A percentile compares a stretch with the other conserved stretches of the same genome.
Evolutionary conservation across 2,113 vertebrate species (phyloP).

Genomic region (Percina caprodes): DNA sequence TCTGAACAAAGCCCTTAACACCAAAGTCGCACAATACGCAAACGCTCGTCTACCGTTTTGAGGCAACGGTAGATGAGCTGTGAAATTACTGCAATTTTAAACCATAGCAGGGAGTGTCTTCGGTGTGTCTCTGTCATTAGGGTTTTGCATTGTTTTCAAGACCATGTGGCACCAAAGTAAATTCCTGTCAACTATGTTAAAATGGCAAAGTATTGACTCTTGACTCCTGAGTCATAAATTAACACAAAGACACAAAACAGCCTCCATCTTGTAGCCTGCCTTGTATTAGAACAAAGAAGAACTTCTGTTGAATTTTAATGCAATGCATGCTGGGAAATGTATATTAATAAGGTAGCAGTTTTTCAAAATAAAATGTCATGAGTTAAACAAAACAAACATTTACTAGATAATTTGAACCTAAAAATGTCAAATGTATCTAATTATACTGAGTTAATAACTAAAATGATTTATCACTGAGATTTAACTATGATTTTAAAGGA

Average conservation of each 20-base stretch:
- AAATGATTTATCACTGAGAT: too few relatives aligned
- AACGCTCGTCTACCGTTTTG: too few relatives aligned
- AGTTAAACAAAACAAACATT: too few relatives aligned
- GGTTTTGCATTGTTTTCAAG: background rate
- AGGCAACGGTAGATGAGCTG: too few relatives aligned
- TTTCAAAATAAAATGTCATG: background rate
- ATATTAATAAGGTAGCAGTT: background rate
- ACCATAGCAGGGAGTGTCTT: too few relatives aligned
- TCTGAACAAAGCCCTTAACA: too few relatives aligned
- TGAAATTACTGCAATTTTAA: too few relatives aligned
- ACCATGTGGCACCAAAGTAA: background rate
- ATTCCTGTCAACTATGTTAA: background rate
- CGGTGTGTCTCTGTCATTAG: background rate
- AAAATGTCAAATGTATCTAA: background rate
- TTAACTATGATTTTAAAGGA: too few relatives aligned
- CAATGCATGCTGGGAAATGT: constrained; percentile 1
- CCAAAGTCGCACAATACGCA: too few relatives aligned
- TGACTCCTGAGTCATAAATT: background rate
- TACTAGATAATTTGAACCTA: background rate
- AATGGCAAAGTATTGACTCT: background rate
- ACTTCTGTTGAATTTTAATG: background rate
- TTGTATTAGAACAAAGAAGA: background rate
- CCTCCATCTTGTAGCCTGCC: background rate
- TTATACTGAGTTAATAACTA: too few relatives aligned
- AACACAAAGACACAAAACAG: background rate